Base-by-base conservation (phyloP, 2,888 invertebrate species). In the Diadromus collaris region DNA sequence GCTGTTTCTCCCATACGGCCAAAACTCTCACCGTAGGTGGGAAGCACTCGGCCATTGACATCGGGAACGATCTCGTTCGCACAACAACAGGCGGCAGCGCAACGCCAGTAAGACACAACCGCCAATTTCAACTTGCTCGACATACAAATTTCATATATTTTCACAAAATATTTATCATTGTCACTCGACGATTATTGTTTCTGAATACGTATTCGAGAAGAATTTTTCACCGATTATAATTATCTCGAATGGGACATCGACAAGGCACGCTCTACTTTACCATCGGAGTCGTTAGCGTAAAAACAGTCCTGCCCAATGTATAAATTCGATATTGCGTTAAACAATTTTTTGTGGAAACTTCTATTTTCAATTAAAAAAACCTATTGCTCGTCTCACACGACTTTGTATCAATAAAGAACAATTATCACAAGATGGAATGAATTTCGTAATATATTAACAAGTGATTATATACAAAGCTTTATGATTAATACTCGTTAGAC, bases 1-100 rank as follows among this genome's bases (percentile, higher is more conserved):
- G 82, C 79, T 82, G 81, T 81, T 82, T 79, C 64, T 41, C 68
- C 65, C 68, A 24, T 38, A 71, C 74, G 63, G n/a, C 48, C 72
- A 16, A 29, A 56, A 16, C 56, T 29, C 16, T 56, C n/a, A 13
- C 27, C 16, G 29, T 21, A 48, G 21, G 64, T 34, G 44, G 21
- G 32, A 32, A 27, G 70, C 51, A 6, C 34, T 13, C 54, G 38
- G 51, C 32, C 51, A 38, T 51, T 32, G 46, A 38, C 46, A 51
- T 29, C 51, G 51, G 63, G 5, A n/a, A 7, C 29, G 48, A 16
- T n/a, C 32, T 48, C 61, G 27, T 24, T 27, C 29, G 24, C 10
- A 21, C 24, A 21, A 51, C 9, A 27, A 56, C 7, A 41, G 56
- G 29, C 24, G 21, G 24, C 24, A 51, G 24, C 38, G 38, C 21